phyloP scores from a whole-genome alignment of 2,888 invertebrate genomes.

The Melieria picta region DNA sequence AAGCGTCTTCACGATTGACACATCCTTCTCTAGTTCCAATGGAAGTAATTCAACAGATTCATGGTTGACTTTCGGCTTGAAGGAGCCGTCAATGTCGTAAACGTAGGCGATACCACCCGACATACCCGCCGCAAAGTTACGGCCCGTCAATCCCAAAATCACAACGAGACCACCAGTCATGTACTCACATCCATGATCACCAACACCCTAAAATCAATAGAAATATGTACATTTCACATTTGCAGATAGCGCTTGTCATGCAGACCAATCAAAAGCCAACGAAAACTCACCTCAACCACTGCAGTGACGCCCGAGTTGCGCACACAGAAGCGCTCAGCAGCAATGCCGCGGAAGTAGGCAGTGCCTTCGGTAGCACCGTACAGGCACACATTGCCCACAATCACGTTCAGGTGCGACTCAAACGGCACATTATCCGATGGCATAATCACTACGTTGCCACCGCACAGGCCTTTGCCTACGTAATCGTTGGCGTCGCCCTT shows the following conservation, averaged over 20 bases:
- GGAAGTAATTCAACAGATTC: slow-evolving; percentile 94
- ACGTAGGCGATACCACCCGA: slow-evolving; percentile 96
- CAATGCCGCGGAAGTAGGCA: slow-evolving; percentile 95
- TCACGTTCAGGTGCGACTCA: slow-evolving; percentile 93
- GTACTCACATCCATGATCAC: slow-evolving; percentile 99
- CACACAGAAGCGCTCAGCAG: slow-evolving; percentile 98
- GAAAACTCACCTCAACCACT: slow-evolving; percentile 82
- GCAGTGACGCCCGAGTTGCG: slow-evolving; percentile 96
- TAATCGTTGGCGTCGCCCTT: slow-evolving; percentile 99
- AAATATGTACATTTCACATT: background rate
- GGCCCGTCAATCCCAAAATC: slow-evolving; percentile 92
- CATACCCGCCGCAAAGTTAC: slow-evolving; percentile 99
- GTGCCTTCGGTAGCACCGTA: slow-evolving; percentile 97
- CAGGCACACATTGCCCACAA: slow-evolving; percentile 97
- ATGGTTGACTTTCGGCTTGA: slow-evolving; percentile 89
- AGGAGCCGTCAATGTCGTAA: slow-evolving; percentile 87
- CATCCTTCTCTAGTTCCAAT: slow-evolving; percentile 80
- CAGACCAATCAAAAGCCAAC: background rate
- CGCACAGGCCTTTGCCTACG: slow-evolving; percentile 95
- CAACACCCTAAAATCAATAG: slow-evolving; percentile 76
- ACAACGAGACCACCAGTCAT: slow-evolving; percentile 97
- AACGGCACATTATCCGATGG: slow-evolving; percentile 89
- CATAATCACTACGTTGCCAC: slow-evolving; percentile 91
- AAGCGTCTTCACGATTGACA: slow-evolving; percentile 78
- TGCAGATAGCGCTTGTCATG: background rate